Evolutionary conservation across 2,888 invertebrate genomes (phyloP), one percentile per base, ranked within the genome.

Genomic region (Corythucha ciliata): DNA sequence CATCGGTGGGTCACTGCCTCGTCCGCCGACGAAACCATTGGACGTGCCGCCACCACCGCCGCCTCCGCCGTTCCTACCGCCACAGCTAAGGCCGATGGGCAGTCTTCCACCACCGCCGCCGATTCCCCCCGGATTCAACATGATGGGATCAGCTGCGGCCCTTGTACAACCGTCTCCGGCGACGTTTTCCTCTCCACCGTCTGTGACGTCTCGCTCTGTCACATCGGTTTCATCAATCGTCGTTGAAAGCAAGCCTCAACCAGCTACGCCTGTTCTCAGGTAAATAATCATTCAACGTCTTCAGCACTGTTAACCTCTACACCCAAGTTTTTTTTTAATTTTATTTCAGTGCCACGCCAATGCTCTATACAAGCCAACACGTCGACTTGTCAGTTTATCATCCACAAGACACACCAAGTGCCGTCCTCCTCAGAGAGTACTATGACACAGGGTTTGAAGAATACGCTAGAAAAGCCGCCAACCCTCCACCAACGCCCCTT

Each of bases 1-100:
- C 4, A 59, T 79, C 59, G 67, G 81, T 22, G 57, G 50, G 0
- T 18, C 39, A 14, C 27, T 41, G 7, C 49, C 44, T 14, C 21
- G 34, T 12, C 29, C 7, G 18, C 7, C 48, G n/a, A n/a, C n/a
- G 2, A 45, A 36, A 7, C 50, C 47, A 45, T 29, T 25, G 18
- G 42, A 45, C 16, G 50, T 52, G 8, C 45, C 54, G 3, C 58
- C 61, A 21, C 59, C 59, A 6, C 59, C 60, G 16, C 62, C 64
- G 8, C 62, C 60, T 16, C 59, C 62, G 18, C 72, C 80, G 62
- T 75, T 83, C 68, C 77, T 84, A 59, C 83, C 83, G 1, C 77
- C 79, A 57, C 82, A 83, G 69, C n/a, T n/a, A n/a, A n/a, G n/a
- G n/a, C n/a, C n/a, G n/a, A n/a, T n/a, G n/a, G n/a, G n/a, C n/a